These are phyloP conservation scores for Syngnathus acus DNA, from an alignment of 2,797 vertebrate species.

Conservation along the genomic window DNA sequence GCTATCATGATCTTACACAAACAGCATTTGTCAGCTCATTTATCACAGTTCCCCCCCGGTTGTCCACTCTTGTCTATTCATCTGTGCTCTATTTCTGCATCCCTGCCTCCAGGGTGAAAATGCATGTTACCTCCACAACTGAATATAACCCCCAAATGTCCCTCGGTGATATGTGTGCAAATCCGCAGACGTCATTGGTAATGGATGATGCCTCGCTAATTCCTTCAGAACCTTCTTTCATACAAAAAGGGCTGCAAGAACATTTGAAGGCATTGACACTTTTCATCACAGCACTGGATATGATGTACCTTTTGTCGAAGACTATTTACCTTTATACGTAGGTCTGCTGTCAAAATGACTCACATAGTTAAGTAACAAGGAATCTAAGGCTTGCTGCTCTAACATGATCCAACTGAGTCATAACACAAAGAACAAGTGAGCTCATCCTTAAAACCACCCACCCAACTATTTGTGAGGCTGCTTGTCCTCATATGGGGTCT, in stretches of 20 bases:
- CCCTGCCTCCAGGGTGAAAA: conserved; percentile 56
- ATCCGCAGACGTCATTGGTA: conserved; percentile 47
- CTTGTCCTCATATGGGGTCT: background rate
- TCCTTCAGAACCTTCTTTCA: background rate
- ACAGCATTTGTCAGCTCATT: conserved; percentile 78
- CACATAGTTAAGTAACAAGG: background rate
- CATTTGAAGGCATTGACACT: background rate
- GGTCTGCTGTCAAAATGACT: background rate
- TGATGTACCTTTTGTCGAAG: background rate
- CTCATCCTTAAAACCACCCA: background rate
- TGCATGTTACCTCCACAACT: conserved; percentile 46
- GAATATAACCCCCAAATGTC: conserved; percentile 54
- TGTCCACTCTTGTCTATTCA: conserved; percentile 66
- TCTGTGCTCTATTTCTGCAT: conserved; percentile 64
- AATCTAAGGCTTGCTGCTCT: no score
- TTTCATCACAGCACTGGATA: background rate
- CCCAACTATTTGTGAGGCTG: background rate
- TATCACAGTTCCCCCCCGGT: conserved; percentile 64
- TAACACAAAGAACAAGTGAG: background rate
- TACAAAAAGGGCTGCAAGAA: background rate
- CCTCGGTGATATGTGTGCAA: conserved; percentile 50
- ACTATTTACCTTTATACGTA: background rate
- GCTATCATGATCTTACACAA: conserved; percentile 72
- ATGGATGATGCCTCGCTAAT: conserved; percentile 42
- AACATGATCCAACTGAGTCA: background rate